Evolutionary conservation across 2,888 invertebrate species (phyloP).

Genomic region (Drosophila robusta): DNA sequence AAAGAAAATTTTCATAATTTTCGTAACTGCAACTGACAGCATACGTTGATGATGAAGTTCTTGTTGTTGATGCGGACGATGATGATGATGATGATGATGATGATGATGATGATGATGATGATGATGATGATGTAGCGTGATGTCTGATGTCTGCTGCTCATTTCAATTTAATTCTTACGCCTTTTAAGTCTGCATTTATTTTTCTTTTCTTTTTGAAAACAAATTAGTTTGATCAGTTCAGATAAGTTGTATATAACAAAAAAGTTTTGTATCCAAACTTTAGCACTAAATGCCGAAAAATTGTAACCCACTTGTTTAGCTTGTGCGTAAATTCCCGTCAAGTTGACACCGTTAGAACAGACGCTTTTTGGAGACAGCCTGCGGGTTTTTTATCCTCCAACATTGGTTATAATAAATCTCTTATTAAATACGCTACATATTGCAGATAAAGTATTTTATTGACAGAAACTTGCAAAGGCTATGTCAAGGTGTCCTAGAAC

Average conservation of each 20-base stretch:
- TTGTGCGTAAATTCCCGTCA: slow-evolving; percentile 22
- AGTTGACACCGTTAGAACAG: slow-evolving; percentile 19
- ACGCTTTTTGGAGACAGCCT: background rate
- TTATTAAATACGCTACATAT: background rate
- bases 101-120: slow-evolving; percentile 18
- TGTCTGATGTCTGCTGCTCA: slow-evolving; percentile 14
- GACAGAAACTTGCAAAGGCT: no score
- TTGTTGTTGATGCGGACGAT: background rate
- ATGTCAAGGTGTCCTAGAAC: no score
- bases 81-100: slow-evolving; percentile 1
- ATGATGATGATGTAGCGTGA: background rate
- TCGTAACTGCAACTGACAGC: slow-evolving; percentile 59
- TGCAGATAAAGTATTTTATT: no score
- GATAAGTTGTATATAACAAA: slow-evolving; percentile 4
- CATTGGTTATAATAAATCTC: background rate
- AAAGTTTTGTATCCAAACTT: slow-evolving; percentile 17
- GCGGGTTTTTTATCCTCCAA: background rate
- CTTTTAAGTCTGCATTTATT: slow-evolving; percentile 9
- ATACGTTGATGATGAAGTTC: slow-evolving; percentile 16
- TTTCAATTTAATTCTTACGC: slow-evolving; percentile 32
- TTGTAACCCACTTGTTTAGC: slow-evolving; percentile 21
- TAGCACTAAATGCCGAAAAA: slow-evolving; percentile 20
- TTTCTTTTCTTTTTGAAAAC: slow-evolving; percentile 7
- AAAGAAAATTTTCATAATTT: slow-evolving; percentile 55
- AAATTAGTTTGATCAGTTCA: slow-evolving; percentile 19